phyloP scores from a whole-genome alignment of 2,797 vertebrate species.

The Lepus oiostolus region DNA sequence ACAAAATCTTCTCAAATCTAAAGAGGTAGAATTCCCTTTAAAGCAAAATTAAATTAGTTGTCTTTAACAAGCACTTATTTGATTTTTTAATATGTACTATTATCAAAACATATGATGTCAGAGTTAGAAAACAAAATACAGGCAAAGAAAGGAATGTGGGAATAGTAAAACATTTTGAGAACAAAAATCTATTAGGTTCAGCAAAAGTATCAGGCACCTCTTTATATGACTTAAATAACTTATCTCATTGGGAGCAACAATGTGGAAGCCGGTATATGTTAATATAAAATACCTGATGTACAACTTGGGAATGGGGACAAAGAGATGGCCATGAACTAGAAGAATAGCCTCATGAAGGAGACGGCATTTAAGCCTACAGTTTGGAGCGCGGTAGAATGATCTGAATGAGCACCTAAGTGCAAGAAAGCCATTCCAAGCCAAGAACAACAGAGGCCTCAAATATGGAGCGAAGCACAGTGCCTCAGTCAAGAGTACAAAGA shows the following conservation, averaged over 20 bases:
- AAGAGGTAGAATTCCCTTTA: background rate
- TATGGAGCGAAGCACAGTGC: background rate
- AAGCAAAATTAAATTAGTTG: conserved; percentile 57
- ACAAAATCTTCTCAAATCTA: conserved; percentile 14
- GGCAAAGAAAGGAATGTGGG: background rate
- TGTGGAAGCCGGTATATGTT: background rate
- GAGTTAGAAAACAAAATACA: conserved; percentile 34
- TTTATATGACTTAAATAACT: background rate
- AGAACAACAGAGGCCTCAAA: background rate
- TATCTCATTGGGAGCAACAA: background rate
- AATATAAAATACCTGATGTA: background rate
- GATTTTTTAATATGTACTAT: conserved; percentile 10
- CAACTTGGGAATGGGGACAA: background rate
- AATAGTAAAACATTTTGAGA: conserved; percentile 34
- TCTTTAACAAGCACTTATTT: conserved; percentile 44
- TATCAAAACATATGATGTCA: background rate
- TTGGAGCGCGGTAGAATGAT: background rate
- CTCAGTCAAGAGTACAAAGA: background rate
- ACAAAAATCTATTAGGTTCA: background rate
- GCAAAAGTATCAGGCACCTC: background rate
- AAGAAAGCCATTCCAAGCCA: background rate
- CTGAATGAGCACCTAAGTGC: background rate
- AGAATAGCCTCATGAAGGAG: background rate
- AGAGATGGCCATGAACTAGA: background rate
- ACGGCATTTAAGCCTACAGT: background rate